Evolutionary conservation across 2,888 invertebrate species (phyloP).

Genomic region (Andrena trimmerana): DNA sequence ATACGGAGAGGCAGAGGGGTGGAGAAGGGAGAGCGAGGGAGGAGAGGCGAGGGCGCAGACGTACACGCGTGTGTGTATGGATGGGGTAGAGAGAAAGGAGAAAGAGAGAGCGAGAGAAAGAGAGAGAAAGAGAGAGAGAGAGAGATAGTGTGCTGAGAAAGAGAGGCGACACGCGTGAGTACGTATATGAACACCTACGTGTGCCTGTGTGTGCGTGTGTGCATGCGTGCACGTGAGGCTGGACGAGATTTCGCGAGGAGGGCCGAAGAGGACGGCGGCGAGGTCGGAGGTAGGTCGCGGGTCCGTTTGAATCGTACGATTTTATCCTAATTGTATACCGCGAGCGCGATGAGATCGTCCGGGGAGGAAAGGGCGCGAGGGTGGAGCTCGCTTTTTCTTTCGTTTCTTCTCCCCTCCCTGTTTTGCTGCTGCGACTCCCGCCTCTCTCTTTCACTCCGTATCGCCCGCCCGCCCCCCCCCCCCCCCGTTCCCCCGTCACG

Average conservation of each 20-base stretch:
- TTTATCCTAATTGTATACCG: background rate
- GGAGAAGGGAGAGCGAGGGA: background rate
- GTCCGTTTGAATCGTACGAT: constrained; percentile 10
- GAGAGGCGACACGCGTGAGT: constrained; percentile 1
- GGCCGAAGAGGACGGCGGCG: constrained; percentile 12
- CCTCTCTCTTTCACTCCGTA: constrained; percentile 15
- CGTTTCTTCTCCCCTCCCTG: background rate
- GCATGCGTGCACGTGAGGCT: constrained; percentile 21
- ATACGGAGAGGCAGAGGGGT: background rate
- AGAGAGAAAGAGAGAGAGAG: background rate
- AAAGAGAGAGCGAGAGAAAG: background rate
- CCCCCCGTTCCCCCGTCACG: background rate
- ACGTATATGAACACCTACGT: constrained; percentile 16
- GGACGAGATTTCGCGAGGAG: constrained; percentile 15
- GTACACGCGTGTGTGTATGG: constrained; percentile 34
- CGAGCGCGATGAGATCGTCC: background rate
- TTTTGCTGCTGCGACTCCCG: background rate
- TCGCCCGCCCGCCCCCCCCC: constrained; percentile 1
- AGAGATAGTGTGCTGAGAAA: constrained; percentile 15
- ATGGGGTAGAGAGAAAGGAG: background rate
- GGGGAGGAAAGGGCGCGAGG: background rate
- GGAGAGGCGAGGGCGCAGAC: constrained; percentile 20
- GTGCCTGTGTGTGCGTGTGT: constrained; percentile 27
- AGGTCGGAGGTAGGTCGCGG: constrained; percentile 20
- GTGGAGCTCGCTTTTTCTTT: constrained; percentile 1